Evolutionary conservation across 1,140 invertebrate species (phyloP).

Genomic region (Formica selysi): DNA sequence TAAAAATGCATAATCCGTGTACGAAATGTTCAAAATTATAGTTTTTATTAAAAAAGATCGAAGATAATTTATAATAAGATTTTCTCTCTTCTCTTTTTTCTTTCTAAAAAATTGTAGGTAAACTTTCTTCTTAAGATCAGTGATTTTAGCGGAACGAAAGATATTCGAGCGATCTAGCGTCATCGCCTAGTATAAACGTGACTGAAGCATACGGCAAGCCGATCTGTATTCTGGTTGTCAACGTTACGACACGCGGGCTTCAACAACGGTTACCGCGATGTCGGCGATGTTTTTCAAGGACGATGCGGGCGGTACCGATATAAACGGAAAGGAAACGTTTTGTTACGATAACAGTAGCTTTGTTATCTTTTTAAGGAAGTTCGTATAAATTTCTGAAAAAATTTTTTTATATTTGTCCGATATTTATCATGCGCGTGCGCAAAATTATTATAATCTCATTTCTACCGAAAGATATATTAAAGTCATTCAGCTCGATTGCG

Average conservation of each 20-base stretch:
- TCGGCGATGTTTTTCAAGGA: conserved; percentile 2
- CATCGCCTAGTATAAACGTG: conserved; percentile 51
- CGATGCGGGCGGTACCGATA: background rate
- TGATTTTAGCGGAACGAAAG: conserved; percentile 2
- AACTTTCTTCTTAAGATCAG: background rate
- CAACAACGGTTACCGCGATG: background rate
- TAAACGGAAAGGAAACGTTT: background rate
- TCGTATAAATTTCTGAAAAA: background rate
- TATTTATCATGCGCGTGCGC: background rate
- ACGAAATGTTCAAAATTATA: background rate
- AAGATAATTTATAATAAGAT: background rate
- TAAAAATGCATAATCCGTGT: background rate
- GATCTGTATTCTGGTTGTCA: conserved; percentile 49
- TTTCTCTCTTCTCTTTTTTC: background rate
- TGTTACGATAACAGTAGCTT: background rate
- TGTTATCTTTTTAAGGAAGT: background rate
- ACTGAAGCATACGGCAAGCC: conserved; percentile 1
- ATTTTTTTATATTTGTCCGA: background rate
- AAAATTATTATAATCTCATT: conserved; percentile 5
- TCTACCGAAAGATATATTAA: conserved; percentile 23
- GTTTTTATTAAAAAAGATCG: background rate
- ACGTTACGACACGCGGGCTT: conserved; percentile 15
- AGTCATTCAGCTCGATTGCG: too few species aligned
- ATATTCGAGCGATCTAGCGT: conserved; percentile 22
- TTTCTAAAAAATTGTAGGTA: background rate